Evolutionary conservation across 2,888 invertebrate genomes (phyloP).

Genomic region (Caenorhabditis doughertyi): DNA sequence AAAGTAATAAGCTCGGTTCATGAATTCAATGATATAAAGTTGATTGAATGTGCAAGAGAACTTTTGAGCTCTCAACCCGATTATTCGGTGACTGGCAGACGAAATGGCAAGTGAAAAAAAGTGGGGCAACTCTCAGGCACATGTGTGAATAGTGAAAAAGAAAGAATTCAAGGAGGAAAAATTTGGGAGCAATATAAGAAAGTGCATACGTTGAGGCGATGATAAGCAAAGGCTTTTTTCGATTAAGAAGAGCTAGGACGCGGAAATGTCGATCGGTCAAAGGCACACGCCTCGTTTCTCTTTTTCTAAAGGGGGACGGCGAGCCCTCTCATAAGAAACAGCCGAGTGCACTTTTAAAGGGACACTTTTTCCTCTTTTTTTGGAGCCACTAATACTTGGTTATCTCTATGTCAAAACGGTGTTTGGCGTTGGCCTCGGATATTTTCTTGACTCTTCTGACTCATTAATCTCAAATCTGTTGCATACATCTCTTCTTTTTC

Average conservation of each 20-base stretch:
- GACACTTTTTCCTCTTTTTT: conserved; percentile 26
- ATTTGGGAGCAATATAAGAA: conserved; percentile 1
- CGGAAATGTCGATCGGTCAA: conserved; percentile 39
- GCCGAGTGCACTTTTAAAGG: conserved; percentile 52
- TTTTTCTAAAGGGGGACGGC: background rate
- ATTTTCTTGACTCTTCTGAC: too few relatives aligned
- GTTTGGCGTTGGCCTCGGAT: background rate
- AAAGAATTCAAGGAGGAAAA: background rate
- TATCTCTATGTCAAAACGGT: conserved; percentile 8
- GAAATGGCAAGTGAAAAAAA: background rate
- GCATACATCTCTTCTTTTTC: too few relatives aligned
- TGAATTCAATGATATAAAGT: conserved; percentile 30
- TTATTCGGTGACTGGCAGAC: conserved; percentile 27
- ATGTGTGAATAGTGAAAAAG: conserved; percentile 18
- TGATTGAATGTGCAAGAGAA: conserved; percentile 38
- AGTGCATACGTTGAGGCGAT: conserved; percentile 16
- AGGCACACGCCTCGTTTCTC: background rate
- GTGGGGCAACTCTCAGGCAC: background rate
- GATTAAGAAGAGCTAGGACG: conserved; percentile 15
- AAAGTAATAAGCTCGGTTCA: too few relatives aligned
- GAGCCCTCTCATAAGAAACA: conserved; percentile 23
- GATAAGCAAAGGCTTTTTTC: conserved; percentile 44
- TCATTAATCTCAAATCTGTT: background rate
- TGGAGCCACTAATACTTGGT: conserved; percentile 20
- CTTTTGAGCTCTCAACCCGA: conserved; percentile 22